These are phyloP conservation scores for Dasypogon diadema DNA, from an alignment of 2,888 invertebrate species.

Conservation along the genomic window DNA sequence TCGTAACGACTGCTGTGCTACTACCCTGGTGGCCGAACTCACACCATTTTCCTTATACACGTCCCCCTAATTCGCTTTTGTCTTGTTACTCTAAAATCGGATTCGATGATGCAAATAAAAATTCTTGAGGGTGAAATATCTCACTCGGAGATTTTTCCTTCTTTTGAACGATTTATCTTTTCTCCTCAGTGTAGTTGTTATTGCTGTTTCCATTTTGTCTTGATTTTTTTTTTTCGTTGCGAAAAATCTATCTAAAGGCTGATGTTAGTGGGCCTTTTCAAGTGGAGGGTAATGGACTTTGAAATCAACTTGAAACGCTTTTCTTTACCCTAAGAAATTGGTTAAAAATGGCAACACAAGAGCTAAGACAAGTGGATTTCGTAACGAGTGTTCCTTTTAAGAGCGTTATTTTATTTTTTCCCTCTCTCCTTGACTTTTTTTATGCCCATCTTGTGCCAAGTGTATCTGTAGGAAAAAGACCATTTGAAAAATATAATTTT, in stretches of 20 bases:
- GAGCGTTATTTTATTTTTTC: slow-evolving; percentile 14
- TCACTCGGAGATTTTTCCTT: slow-evolving; percentile 37
- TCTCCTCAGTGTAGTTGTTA: slow-evolving; percentile 29
- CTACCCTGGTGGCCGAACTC: not conserved
- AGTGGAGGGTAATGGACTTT: slow-evolving; percentile 52
- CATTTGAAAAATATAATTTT: slow-evolving; percentile 37
- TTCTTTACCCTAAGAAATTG: slow-evolving; percentile 44
- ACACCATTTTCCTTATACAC: too few relatives aligned
- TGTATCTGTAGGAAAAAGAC: slow-evolving; percentile 19
- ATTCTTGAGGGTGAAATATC: slow-evolving; percentile 49
- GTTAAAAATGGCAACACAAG: slow-evolving; percentile 48
- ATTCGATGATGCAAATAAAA: slow-evolving; percentile 50
- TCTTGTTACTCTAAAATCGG: slow-evolving; percentile 46
- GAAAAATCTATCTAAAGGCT: slow-evolving; percentile 22
- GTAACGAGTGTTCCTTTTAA: slow-evolving; percentile 45
- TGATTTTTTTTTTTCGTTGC: not conserved
- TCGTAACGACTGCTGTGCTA: not conserved
- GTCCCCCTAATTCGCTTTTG: slow-evolving; percentile 42
- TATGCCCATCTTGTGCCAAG: slow-evolving; percentile 24
- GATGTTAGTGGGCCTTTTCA: slow-evolving; percentile 50
- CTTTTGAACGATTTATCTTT: slow-evolving; percentile 42
- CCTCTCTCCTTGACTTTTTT: not conserved
- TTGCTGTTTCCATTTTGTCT: slow-evolving; percentile 18
- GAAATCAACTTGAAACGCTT: slow-evolving; percentile 51
- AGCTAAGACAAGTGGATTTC: slow-evolving; percentile 49